Evolutionary conservation across 2,888 invertebrate species (phyloP).

Genomic region (Acleris cristana): DNA sequence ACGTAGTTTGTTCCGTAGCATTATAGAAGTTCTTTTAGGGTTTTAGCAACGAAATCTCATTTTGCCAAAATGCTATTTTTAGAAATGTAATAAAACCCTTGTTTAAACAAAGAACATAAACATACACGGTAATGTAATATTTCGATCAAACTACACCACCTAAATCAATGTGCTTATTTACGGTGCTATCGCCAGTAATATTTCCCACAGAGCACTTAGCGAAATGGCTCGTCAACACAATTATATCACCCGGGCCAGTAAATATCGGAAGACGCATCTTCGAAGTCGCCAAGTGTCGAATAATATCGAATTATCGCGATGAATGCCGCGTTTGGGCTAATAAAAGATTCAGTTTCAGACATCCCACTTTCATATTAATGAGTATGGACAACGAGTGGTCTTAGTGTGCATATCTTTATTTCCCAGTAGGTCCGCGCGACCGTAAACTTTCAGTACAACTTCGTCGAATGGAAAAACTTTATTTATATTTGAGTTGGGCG

Average conservation of each 20-base stretch:
- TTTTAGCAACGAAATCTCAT: no score
- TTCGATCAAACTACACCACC: background rate
- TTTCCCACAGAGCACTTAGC: constrained; percentile 27
- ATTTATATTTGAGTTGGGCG: constrained; percentile 75
- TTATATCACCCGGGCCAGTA: constrained; percentile 24
- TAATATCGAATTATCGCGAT: constrained; percentile 19
- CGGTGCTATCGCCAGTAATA: constrained; percentile 10
- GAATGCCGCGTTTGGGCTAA: constrained; percentile 2
- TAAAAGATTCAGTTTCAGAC: constrained; percentile 38
- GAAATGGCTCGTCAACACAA: constrained; percentile 29
- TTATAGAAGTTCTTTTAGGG: background rate
- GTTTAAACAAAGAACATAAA: no score
- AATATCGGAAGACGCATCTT: constrained; percentile 25
- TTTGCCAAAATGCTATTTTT: no score
- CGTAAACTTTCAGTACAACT: constrained; percentile 69
- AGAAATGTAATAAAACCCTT: no score
- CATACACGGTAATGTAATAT: background rate
- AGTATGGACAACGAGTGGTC: constrained; percentile 43
- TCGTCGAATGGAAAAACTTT: constrained; percentile 77
- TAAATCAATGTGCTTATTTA: constrained; percentile 16
- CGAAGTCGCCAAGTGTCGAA: constrained; percentile 12
- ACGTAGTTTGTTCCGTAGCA: constrained; percentile 10
- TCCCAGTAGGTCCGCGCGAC: constrained; percentile 62
- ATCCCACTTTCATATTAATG: constrained; percentile 57
- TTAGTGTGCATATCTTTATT: constrained; percentile 69